Percentiles rank a stretch among this genome's conserved stretches.
Conservation (phyloP, 2,797 vertebrate species). For the Labeo calbasu region DNA sequence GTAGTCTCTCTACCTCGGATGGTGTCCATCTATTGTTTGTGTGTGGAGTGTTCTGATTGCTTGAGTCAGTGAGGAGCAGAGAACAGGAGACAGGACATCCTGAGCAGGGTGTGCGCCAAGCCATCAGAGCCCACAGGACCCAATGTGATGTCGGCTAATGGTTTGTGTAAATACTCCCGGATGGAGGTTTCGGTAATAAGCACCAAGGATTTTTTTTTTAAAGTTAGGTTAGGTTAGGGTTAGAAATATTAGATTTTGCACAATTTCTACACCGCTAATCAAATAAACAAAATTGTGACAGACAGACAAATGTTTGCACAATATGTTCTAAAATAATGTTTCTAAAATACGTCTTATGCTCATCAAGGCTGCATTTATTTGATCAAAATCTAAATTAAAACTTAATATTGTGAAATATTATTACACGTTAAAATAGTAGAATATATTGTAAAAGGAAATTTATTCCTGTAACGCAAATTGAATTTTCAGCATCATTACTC, state of each 20-base stretch:
- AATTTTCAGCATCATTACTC: neutral
- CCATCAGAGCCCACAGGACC: constrained; percentile 15
- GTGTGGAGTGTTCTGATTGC: constrained; percentile 40
- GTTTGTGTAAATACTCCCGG: constrained; percentile 7
- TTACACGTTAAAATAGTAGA: neutral
- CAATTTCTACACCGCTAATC: no score
- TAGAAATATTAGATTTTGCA: no score
- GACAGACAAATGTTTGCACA: no score
- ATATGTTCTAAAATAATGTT: neutral
- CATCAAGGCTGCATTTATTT: neutral
- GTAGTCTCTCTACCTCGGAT: constrained; percentile 28
- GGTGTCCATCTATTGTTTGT: constrained; percentile 49
- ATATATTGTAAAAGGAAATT: neutral
- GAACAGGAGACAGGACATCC: constrained; percentile 63
- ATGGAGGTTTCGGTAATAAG: neutral
- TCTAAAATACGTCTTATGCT: neutral
- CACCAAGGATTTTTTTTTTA: neutral
- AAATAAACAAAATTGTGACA: no score
- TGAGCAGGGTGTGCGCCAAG: constrained; percentile 54
- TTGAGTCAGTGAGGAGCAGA: constrained; percentile 44
- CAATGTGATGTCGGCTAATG: neutral
- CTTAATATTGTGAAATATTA: neutral
- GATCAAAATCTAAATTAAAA: neutral
- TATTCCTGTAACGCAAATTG: neutral
- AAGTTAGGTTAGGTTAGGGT: no score